Base-by-base conservation (phyloP, 1,140 invertebrate species). In the Scaptomyza graminum region DNA sequence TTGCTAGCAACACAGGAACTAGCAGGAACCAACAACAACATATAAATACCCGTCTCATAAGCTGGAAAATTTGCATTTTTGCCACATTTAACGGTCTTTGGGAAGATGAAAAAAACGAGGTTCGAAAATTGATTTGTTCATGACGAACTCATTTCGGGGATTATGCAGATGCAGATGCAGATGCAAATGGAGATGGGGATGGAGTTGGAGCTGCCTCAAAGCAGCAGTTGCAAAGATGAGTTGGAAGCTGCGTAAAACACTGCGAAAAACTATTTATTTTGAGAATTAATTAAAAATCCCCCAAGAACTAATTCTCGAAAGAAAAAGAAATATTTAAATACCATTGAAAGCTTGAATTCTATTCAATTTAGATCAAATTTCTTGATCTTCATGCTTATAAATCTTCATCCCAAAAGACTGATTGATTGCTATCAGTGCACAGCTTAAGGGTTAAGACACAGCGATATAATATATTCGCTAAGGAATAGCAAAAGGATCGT, bases 101-200 rank as follows among this genome's bases (percentile, higher is more conserved):
- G 49, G 63, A 43, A 54, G 43, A 64, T 34, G 47, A 49, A 61
- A 13, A 44, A 54, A 25, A 55, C 63, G 44, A 55, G 61, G 63
- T 76, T 69, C 61, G 76, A 77, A 85, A 85, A 85, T 85, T 85
- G 82, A 85, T 85, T 85, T 85, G 82, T 85, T 85, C 82, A 85
- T 87, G 81, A 87, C 81, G 78, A 85, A 85, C 81, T 81, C 82
- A 87, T 85, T 85, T 75, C 44, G 50, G 41, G 46, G 69, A 61
- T 65, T 59, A 71, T 56, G 52, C 41, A 34, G 31, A 57, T 57
- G 54, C 15, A 44, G 16, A 67, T 50, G 54, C 31, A 7, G 8
- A 64, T 70, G 67, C 60, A 12, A 16, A 67, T 59, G 63, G 31
- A n/a, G 22, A 28, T 50, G 25, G 28, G 8, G 50, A 55, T 39